Evolutionary conservation across 2,113 vertebrate species (phyloP).

Genomic region (Caranx melampygus): DNA sequence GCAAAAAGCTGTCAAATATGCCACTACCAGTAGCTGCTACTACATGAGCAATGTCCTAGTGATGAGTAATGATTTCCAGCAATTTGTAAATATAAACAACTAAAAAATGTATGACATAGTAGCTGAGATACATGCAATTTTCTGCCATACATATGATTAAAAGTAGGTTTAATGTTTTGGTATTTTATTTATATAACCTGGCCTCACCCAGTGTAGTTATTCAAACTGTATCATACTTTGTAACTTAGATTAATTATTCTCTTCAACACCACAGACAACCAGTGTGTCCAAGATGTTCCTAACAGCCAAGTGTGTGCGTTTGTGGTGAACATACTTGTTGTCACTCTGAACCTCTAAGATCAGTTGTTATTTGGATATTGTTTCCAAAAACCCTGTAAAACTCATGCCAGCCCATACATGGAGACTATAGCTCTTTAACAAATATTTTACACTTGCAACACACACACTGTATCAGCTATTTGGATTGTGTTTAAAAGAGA

Average conservation of each 20-base stretch:
- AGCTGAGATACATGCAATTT: background rate
- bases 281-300: background rate
- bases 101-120: background rate
- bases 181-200: background rate
- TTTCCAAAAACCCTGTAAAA: background rate
- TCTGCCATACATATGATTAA: background rate
- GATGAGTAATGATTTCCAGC: background rate
- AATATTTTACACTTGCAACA: background rate
- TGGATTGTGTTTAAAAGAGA: background rate
- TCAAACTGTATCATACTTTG: background rate
- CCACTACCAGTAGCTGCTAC: background rate
- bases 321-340: background rate
- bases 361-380: background rate
- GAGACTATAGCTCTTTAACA: background rate
- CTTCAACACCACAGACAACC: background rate
- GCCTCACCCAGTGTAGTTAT: background rate
- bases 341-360: background rate
- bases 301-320: background rate
- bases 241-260: background rate
- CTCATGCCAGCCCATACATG: background rate
- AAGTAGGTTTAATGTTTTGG: background rate
- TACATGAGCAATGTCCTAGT: background rate
- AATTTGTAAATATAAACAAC: background rate
- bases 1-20: constrained; percentile 33
- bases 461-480: background rate